phyloP scores from a whole-genome alignment of 2,888 invertebrate species.

The Dusona sp. region DNA sequence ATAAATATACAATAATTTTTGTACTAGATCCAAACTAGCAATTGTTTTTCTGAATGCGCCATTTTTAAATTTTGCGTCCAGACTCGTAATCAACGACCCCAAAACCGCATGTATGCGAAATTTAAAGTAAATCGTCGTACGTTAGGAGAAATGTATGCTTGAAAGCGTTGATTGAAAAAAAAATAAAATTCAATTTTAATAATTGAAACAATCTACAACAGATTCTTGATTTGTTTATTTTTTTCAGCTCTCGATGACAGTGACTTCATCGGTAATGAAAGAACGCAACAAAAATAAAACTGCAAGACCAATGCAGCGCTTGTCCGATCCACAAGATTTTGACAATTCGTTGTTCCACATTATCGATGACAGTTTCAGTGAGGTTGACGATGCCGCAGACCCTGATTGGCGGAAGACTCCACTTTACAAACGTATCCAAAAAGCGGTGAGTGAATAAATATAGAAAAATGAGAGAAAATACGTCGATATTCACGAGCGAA shows the following conservation, averaged over 20 bases:
- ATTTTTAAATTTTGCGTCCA: too few species aligned
- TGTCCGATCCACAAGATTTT: neutral
- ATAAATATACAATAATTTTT: too few species aligned
- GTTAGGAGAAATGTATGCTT: too few species aligned
- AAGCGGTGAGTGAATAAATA: slow-evolving; percentile 71
- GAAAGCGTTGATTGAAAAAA: neutral
- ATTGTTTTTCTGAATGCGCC: too few species aligned
- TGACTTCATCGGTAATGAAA: neutral
- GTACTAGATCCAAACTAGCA: too few species aligned
- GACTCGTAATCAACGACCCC: too few species aligned
- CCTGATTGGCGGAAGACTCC: slow-evolving; percentile 91
- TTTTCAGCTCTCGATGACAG: slow-evolving; percentile 9
- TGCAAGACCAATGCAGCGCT: neutral
- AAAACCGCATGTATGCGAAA: too few species aligned
- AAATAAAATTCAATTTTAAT: neutral
- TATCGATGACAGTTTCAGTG: slow-evolving; percentile 75
- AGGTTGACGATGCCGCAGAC: slow-evolving; percentile 85
- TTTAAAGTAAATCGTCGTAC: too few species aligned
- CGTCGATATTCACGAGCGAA: neutral
- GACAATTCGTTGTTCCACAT: slow-evolving; percentile 43
- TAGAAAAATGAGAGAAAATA: neutral
- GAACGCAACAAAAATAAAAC: slow-evolving; percentile 34
- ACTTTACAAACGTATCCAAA: slow-evolving; percentile 85
- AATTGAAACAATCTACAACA: neutral
- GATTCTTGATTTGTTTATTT: slow-evolving; percentile 1